Conservation (phyloP, 2,888 invertebrate genomes). For the Smittia sp. region DNA sequence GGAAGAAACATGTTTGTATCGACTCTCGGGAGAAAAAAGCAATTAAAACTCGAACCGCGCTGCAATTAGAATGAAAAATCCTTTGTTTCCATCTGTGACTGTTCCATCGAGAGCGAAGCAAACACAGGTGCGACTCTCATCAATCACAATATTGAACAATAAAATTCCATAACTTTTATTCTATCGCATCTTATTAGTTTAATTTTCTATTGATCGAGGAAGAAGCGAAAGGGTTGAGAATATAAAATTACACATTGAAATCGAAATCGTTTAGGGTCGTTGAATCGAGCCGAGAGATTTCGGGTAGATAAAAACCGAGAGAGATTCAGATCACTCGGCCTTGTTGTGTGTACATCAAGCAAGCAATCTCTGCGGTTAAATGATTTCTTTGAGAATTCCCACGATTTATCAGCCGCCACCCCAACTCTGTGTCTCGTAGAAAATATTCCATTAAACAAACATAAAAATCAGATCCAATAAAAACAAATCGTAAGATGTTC, state of each 20-base stretch:
- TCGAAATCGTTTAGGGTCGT: slow-evolving; percentile 13
- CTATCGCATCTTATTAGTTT: slow-evolving; percentile 13
- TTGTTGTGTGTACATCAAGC: neutral
- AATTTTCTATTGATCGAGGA: slow-evolving; percentile 2
- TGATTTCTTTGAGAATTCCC: slow-evolving; percentile 8
- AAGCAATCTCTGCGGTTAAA: neutral
- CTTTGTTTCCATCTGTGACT: too few species aligned
- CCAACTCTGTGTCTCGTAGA: neutral
- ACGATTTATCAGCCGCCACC: slow-evolving; percentile 17
- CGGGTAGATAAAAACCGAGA: neutral
- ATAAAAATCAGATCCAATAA: slow-evolving; percentile 21
- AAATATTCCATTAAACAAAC: slow-evolving; percentile 16
- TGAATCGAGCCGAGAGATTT: neutral
- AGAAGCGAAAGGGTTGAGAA: neutral
- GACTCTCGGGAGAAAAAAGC: neutral
- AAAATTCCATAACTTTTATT: slow-evolving; percentile 6
- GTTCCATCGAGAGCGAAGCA: neutral
- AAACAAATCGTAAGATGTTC: slow-evolving; percentile 10
- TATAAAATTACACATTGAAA: slow-evolving; percentile 25
- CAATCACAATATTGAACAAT: neutral
- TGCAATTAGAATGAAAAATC: too few species aligned
- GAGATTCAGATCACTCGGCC: neutral
- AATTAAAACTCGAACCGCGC: too few species aligned
- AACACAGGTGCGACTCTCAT: neutral
- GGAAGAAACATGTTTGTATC: slow-evolving; percentile 1